phyloP scores from a whole-genome alignment of 2,888 invertebrate species.

The Xestobium rufovillosum region DNA sequence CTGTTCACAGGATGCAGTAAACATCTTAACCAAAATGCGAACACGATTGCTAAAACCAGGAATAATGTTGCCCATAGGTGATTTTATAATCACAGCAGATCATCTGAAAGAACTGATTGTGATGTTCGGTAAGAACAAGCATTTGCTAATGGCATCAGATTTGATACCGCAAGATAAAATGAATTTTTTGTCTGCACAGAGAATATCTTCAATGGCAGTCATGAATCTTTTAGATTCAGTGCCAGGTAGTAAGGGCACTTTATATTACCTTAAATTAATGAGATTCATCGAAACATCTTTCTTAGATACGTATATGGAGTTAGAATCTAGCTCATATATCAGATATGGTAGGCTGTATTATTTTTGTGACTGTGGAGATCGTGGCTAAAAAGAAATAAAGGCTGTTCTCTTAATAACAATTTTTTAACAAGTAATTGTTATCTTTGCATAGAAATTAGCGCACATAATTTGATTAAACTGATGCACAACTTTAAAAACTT shows the following conservation, averaged over 20 bases:
- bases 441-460: slow-evolving; percentile 5
- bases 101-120: slow-evolving; percentile 10
- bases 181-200: too few relatives aligned
- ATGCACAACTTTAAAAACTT: too few relatives aligned
- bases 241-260: slow-evolving; percentile 8
- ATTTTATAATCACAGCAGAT: slow-evolving; percentile 7
- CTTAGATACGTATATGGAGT: slow-evolving; percentile 1
- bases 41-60: slow-evolving; percentile 13
- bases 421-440: slow-evolving; percentile 4
- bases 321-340: slow-evolving; percentile 3
- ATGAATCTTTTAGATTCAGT: slow-evolving; percentile 10
- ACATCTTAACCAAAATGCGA: slow-evolving; percentile 17
- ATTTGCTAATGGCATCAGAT: slow-evolving; percentile 13
- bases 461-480: slow-evolving; percentile 4
- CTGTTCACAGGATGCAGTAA: slow-evolving; percentile 16
- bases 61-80: slow-evolving; percentile 13
- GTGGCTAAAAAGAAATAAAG: background rate
- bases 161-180: slow-evolving; percentile 19
- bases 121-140: slow-evolving; percentile 13
- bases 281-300: slow-evolving; percentile 5
- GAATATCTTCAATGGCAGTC: slow-evolving; percentile 15
- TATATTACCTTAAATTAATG: slow-evolving; percentile 12
- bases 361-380: slow-evolving; percentile 1
- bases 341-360: slow-evolving; percentile 11
- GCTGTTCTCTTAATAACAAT: background rate